Conservation (phyloP, 2,888 invertebrate species). For the Drosophila aldrichi region DNA sequence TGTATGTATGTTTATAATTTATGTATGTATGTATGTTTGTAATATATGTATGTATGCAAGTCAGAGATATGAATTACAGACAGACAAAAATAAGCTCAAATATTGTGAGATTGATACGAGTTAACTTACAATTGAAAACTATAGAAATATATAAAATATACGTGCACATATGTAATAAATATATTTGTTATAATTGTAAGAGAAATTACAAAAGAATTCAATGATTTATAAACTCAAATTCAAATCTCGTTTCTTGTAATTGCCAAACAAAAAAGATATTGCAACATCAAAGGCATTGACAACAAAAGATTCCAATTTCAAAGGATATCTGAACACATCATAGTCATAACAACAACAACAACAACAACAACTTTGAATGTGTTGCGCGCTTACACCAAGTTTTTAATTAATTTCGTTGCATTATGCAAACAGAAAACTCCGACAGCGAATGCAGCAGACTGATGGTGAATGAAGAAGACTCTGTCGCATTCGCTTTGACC, state of each 20-base stretch:
- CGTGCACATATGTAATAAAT: too few relatives aligned
- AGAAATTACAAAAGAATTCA: too few relatives aligned
- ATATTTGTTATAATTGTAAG: too few relatives aligned
- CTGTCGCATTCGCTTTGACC: constrained; percentile 7
- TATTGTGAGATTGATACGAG: not conserved
- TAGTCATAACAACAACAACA: not conserved
- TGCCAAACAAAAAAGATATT: too few relatives aligned
- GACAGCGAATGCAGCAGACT: constrained; percentile 29
- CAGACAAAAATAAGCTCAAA: constrained; percentile 5
- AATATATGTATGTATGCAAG: not conserved
- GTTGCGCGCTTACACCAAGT: constrained; percentile 21
- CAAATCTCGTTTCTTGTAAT: too few relatives aligned
- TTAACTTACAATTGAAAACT: not conserved
- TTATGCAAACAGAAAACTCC: constrained; percentile 26
- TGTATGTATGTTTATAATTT: too few relatives aligned
- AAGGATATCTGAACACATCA: not conserved
- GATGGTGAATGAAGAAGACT: constrained; percentile 11
- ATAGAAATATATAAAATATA: too few relatives aligned
- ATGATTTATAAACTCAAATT: too few relatives aligned
- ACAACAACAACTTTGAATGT: not conserved
- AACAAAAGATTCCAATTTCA: not conserved
- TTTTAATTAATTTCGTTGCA: constrained; percentile 61
- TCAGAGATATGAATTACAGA: not conserved
- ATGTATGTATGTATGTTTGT: too few relatives aligned
- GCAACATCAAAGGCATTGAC: not conserved